These are phyloP conservation scores for Morinoia aosen DNA, from an alignment of 2,888 invertebrate species.

Conservation along the genomic window DNA sequence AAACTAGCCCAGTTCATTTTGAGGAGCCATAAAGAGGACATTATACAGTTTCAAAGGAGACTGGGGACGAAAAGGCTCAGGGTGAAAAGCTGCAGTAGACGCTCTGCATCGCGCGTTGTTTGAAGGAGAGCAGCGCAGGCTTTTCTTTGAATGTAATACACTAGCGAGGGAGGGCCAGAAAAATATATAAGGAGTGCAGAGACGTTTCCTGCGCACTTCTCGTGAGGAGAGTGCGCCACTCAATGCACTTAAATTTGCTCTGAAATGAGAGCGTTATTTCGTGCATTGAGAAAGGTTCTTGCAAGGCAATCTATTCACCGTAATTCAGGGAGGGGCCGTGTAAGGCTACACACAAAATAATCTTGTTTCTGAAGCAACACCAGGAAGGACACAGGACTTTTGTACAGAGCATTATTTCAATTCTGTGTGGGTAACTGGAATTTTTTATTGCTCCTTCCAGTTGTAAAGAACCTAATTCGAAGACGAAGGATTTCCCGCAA, in stretches of 20 bases:
- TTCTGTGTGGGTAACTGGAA: neutral
- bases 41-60: constrained; percentile 8
- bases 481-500: neutral
- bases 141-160: constrained; percentile 28
- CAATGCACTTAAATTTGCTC: neutral
- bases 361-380: constrained; percentile 4
- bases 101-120: neutral
- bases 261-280: neutral
- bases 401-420: neutral
- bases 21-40: constrained; percentile 44
- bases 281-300: neutral
- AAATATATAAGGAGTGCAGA: neutral
- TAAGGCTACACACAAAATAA: neutral
- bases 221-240: neutral
- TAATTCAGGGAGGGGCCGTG: neutral
- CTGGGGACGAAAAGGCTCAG: neutral
- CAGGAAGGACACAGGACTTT: neutral
- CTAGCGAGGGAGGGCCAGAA: neutral
- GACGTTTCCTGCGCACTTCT: neutral
- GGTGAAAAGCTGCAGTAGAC: neutral
- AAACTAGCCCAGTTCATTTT: constrained; percentile 44
- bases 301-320: neutral
- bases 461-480: neutral
- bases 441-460: neutral
- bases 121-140: neutral